Evolutionary conservation across 2,113 vertebrate species (phyloP), one percentile per base, ranked within the genome.

Genomic region (Hypanus sabinus): DNA sequence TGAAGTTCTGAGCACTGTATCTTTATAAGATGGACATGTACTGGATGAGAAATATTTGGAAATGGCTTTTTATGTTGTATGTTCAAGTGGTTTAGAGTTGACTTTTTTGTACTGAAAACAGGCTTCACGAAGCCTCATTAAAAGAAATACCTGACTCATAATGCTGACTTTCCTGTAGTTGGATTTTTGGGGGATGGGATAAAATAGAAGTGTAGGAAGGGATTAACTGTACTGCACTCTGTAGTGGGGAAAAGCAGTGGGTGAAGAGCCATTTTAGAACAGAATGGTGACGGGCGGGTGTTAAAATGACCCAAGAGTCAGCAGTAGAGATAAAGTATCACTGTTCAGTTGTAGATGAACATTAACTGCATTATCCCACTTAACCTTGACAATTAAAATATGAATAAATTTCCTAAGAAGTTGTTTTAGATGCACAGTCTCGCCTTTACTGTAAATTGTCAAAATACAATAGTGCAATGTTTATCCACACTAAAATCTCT

Each of bases 1-100:
- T 93, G 68, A 38, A 93, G 91, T 93, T 71, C 91, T 93, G 91
- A 93, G 91, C 91, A 93, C 73, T 93, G 91, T 93, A 93, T 73
- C 91, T 93, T 93, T 93, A 93, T 93, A 93, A 93, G 70, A 38
- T 93, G 91, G 71, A 93, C 91, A 75, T 93, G 91, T 93, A 93
- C 71, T 73, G 91, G 91, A 93, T 93, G 91, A 93, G 91, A 93
- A 73, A 73, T 93, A 93, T 93, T 92, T 93, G 91, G 68, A 93
- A 93, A 73, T 93, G 91, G 70, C 91, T 73, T 93, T 93, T 93
- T 93, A 70, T 93, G 68, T 93, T 93, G 91, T 93, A 93, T 93
- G 91, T 93, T 93, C 91, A 93, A 93, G 91, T 93, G 91, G 91
- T 93, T 93, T 93, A 93, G 91, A 93, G 91, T 75, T 93, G 91